Evolutionary conservation across 2,797 vertebrate genomes (phyloP), one percentile per base, ranked within the genome.

Genomic region (Acridotheres tristis): DNA sequence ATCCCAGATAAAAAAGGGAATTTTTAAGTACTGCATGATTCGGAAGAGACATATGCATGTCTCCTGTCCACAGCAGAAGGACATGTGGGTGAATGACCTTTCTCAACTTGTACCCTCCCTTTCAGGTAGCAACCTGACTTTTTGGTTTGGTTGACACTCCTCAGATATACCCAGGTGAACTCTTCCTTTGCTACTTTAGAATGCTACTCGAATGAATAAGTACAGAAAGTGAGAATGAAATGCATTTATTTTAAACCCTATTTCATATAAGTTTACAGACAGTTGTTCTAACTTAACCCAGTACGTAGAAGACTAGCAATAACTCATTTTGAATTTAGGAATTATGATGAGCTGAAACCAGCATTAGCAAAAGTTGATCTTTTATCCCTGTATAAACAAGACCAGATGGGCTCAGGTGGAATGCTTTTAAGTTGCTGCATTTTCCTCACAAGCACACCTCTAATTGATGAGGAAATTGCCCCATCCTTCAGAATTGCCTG

Each of bases 391-490:
- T 30, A 72, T 62, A 91, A 90, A 89, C 47, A 88, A 66, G 50
- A 18, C 27, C 54, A 96, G 89, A 85, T 78, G 68, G 57, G 76
- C 68, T 93, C 68, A 89, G 68, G 57, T 72, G 22, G 29, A 91
- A 92, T 65, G 61, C 51, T 80, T 89, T 79, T 82, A 89, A 77
- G 57, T 17, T n/a, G 16, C 57, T 63, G 40, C 36, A 40, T 84
- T 95, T 88, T 66, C 51, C 21, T n/a, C 40, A 42, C 25, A 58
- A 0, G 1, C 36, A 69, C 36, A 68, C 7, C 18, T 89, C 73
- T 89, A 93, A 94, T 13, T 89, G 72, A 92, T 66, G 54, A 89
- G 72, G 47, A 95, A 93, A 93, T 93, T 81, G 54, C 22, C 47
- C 55, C 42, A 92, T 94, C 51, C 66, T 90, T 96, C 92, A 93